phyloP scores from a whole-genome alignment of 2,797 vertebrate genomes.

The Gila robusta region DNA sequence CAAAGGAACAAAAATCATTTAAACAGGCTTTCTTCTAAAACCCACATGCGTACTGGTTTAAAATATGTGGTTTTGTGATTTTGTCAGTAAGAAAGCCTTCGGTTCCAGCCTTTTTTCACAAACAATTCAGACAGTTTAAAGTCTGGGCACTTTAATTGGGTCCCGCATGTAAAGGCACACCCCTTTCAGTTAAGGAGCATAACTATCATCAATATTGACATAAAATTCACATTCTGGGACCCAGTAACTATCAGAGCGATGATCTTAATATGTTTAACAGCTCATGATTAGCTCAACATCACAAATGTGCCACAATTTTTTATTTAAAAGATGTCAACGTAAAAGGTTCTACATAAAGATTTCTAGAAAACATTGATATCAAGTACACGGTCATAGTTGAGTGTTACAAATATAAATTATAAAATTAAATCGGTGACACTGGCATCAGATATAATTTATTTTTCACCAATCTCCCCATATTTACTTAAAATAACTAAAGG shows the following conservation, averaged over 20 bases:
- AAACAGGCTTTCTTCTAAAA: background rate
- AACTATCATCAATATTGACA: background rate
- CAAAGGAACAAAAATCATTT: background rate
- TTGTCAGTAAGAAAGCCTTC: background rate
- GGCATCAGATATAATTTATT: conserved; percentile 48
- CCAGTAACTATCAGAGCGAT: conserved; percentile 21
- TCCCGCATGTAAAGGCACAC: conserved; percentile 37
- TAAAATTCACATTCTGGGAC: background rate
- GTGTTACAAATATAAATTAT: conserved; percentile 54
- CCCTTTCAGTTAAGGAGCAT: background rate
- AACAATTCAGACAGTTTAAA: conserved; percentile 8
- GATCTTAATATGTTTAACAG: background rate
- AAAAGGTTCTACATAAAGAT: conserved; percentile 37
- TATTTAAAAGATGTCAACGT: conserved; percentile 31
- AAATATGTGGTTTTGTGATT: conserved; percentile 6
- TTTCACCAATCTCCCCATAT: conserved; percentile 15
- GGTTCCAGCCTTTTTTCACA: background rate
- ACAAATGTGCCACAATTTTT: background rate
- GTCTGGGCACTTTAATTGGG: background rate
- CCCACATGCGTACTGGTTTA: background rate
- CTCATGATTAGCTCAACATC: conserved; percentile 7
- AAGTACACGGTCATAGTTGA: conserved; percentile 25
- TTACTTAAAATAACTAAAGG: conserved; percentile 45
- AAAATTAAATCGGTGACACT: conserved; percentile 52
- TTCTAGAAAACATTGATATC: conserved; percentile 25